Base-by-base conservation (phyloP, 1,140 invertebrate species). In the Gonatopus flavifemur region DNA sequence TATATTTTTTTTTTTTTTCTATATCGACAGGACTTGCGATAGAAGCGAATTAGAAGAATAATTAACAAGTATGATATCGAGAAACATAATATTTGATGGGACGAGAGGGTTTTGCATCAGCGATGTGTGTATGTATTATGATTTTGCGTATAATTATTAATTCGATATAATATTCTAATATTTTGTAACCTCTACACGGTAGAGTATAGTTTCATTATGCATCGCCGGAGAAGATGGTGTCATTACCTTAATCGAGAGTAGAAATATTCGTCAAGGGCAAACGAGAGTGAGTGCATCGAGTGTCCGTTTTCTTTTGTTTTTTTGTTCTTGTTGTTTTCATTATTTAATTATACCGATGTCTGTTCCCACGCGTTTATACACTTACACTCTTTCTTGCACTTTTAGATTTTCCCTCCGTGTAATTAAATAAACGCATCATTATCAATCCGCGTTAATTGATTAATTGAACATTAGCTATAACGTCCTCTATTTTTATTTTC, bases 121-220 rank as follows among this genome's bases (percentile, higher is more conserved):
- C n/a, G n/a, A n/a, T n/a, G n/a, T n/a, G n/a, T n/a, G n/a, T n/a
- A n/a, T n/a, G n/a, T n/a, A n/a, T n/a, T n/a, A n/a, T n/a, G n/a
- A 47, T 36, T 19, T 24, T 20, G 41, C 33, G 35, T 21, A 44
- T 33, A 31, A 52, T 33, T 40, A 51, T 32, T 35, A 28, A 16
- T 43, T 35, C 9, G 9, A 12, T 24, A 30, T 18, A 46, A 60
- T 61, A 52, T 40, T 59, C 57, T 52, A 53, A 35, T 44, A 47
- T 54, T n/a, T 60, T 47, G 18, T 28, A 35, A 47, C 53, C 61
- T 67, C 67, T 69, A 69, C 67, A 69, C 40, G 62, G 67, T 69
- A 69, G 67, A 69, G 59, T 56, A 38, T 53, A 28, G 13, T 40
- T 37, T 49, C 43, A 41, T 58, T 60, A 64, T 61, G 62, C 62